Conservation (phyloP, 2,888 invertebrate genomes). For the Noctuana brunneofusca region DNA sequence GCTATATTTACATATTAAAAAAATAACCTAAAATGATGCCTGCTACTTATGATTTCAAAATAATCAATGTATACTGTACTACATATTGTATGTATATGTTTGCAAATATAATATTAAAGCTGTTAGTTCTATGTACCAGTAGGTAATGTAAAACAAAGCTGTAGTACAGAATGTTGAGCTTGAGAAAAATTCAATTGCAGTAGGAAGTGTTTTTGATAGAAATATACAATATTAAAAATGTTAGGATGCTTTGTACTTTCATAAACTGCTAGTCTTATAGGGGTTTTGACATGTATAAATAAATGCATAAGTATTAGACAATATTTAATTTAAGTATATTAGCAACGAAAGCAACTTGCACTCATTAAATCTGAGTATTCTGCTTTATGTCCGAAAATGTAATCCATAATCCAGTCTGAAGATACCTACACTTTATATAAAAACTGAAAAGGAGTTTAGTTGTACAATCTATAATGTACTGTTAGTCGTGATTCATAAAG, state of each 20-base stretch:
- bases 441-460: not conserved
- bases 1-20: not conserved
- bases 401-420: no score
- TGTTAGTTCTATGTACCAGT: constrained; percentile 8
- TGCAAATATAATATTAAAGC: not conserved
- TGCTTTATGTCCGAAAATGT: not conserved
- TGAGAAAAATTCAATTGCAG: not conserved
- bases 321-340: not conserved
- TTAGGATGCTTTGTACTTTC: constrained; percentile 23
- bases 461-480: not conserved
- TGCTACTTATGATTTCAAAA: not conserved
- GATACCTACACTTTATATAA: not conserved
- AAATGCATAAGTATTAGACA: not conserved
- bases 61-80: not conserved
- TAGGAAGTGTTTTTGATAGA: constrained; percentile 23
- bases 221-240: constrained; percentile 25
- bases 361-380: not conserved
- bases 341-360: not conserved
- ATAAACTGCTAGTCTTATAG: constrained; percentile 5
- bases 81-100: constrained; percentile 9
- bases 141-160: constrained; percentile 20
- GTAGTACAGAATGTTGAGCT: constrained; percentile 4
- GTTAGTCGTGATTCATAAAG: not conserved
- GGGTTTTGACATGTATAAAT: not conserved
- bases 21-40: not conserved